phyloP scores from a whole-genome alignment of 1,140 invertebrate species.

The Atta texana region DNA sequence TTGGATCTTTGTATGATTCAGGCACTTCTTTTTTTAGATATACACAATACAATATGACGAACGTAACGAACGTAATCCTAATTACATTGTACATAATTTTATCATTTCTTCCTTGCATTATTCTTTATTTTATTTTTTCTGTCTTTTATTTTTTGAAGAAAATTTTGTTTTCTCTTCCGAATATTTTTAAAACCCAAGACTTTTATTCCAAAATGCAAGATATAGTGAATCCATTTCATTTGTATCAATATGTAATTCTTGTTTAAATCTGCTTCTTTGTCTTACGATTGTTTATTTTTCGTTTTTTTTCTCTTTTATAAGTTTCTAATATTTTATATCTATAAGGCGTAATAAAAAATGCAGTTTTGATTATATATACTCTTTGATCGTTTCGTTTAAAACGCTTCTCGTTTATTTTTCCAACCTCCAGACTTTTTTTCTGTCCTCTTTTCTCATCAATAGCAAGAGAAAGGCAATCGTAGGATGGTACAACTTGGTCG shows the following conservation, averaged over 20 bases:
- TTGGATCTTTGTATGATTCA: conserved; percentile 12
- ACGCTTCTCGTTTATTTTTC: conserved; percentile 26
- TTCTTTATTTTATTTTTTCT: neutral
- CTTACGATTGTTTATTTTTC: neutral
- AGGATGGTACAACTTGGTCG: neutral
- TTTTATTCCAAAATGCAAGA: neutral
- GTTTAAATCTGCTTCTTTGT: neutral
- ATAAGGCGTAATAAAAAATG: neutral
- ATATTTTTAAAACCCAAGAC: neutral
- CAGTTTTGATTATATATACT: neutral
- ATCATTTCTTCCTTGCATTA: neutral
- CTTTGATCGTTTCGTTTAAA: conserved; percentile 29
- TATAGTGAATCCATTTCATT: neutral
- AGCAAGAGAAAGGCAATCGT: conserved; percentile 1
- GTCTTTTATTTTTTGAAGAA: neutral
- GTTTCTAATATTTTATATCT: neutral
- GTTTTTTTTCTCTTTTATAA: neutral
- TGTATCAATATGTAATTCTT: neutral
- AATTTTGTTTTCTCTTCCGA: neutral
- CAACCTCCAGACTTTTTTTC: neutral
- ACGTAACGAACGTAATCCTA: neutral
- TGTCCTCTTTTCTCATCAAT: conserved; percentile 14
- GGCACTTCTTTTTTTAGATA: neutral
- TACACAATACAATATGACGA: neutral
- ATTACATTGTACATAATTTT: neutral